These are phyloP conservation scores for Diadumene lineata DNA, from an alignment of 92 coral and sea anemone genomes.

Conservation along the genomic window DNA sequence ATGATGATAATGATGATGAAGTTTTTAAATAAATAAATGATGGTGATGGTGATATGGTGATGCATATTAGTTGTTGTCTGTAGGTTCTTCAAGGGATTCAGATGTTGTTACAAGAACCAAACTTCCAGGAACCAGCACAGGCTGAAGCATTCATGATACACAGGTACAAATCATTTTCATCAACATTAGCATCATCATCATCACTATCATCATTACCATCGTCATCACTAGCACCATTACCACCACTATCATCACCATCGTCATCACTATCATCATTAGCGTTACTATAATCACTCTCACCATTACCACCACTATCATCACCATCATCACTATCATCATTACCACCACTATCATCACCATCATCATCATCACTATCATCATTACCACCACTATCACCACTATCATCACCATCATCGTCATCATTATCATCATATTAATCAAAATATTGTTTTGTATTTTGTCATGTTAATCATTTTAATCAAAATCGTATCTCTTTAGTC, in stretches of 20 bases:
- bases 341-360: neutral
- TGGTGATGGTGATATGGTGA: neutral
- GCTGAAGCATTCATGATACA: constrained; percentile 90
- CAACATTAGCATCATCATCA: neutral
- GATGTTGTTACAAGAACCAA: constrained; percentile 85
- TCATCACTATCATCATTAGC: no score
- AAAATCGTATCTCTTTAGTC: constrained; percentile 36
- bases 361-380: neutral
- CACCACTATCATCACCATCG: no score
- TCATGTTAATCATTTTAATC: neutral
- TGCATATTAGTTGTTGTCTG: neutral
- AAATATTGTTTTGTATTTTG: neutral
- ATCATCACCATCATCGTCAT: neutral
- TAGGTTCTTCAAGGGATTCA: constrained; percentile 90
- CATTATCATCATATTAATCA: neutral
- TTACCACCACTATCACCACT: neutral
- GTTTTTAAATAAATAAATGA: neutral
- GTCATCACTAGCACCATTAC: no score
- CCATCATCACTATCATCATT: neutral
- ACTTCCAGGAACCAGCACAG: constrained; percentile 95
- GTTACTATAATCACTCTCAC: no score
- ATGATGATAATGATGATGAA: neutral
- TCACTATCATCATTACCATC: neutral
- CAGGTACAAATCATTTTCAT: constrained; percentile 39
- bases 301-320: neutral